These are phyloP conservation scores for Phymorhynchus buccinoides DNA, from an alignment of 1,140 invertebrate species.

Conservation along the genomic window DNA sequence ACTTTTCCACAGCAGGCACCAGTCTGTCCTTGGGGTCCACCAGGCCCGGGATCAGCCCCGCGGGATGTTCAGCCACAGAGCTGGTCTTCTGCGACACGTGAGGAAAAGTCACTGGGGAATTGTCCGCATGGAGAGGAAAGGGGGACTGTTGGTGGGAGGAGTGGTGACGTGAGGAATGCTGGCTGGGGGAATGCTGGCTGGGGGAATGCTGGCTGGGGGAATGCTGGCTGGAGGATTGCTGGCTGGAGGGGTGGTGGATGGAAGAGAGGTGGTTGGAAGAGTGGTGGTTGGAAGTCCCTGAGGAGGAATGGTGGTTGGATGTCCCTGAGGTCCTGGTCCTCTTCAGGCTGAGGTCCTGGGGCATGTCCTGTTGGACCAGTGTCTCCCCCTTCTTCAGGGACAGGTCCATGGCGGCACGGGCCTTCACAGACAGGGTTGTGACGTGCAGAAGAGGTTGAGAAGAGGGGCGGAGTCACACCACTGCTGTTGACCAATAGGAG, in stretches of 20 bases:
- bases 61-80: not conserved
- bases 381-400: not conserved
- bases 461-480: not conserved
- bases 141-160: no score
- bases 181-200: not conserved
- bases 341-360: constrained; percentile 14
- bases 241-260: not conserved
- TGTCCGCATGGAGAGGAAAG: not conserved
- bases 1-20: not conserved
- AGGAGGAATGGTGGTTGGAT: no score
- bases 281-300: not conserved
- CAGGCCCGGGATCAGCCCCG: not conserved
- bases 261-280: not conserved
- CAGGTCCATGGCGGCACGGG: not conserved
- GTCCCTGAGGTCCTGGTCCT: not conserved
- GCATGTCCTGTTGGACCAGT: not conserved
- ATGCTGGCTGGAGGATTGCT: not conserved
- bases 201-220: not conserved
- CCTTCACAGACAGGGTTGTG: not conserved
- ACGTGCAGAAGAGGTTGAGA: not conserved
- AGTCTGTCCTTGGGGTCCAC: not conserved
- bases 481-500: not conserved
- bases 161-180: not conserved
- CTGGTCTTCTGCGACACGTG: not conserved
- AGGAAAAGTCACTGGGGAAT: not conserved